Evolutionary conservation across 2,113 vertebrate genomes (phyloP).

Genomic region (Ellobius talpinus): DNA sequence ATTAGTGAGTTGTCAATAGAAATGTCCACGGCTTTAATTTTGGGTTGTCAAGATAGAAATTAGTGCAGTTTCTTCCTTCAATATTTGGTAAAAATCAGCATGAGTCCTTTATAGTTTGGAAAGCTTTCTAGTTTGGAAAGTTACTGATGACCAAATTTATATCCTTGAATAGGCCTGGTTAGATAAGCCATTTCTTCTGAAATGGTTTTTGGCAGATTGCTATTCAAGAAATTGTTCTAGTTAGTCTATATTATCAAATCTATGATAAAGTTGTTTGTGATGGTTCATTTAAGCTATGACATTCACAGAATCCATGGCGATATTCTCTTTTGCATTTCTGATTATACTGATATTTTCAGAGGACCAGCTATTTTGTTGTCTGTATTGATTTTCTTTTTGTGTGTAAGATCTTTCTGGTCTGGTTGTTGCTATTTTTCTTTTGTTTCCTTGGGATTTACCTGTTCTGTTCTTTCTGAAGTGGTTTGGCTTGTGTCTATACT

Average conservation of each 20-base stretch:
- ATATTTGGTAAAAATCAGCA: neutral
- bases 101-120: neutral
- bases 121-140: neutral
- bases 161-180: neutral
- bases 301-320: neutral
- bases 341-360: neutral
- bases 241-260: neutral
- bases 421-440: neutral
- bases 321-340: neutral
- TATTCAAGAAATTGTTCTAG: neutral
- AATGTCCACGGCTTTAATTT: neutral
- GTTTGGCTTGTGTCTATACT: neutral
- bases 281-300: neutral
- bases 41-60: slow-evolving; percentile 39
- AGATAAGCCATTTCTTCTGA: neutral
- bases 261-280: neutral
- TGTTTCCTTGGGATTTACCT: neutral
- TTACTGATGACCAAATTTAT: neutral
- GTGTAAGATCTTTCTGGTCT: neutral
- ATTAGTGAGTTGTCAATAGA: neutral
- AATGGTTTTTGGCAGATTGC: no score
- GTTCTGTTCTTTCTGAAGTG: neutral
- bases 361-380: neutral
- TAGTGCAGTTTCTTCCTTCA: neutral
- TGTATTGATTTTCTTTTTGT: neutral